Base-by-base conservation (phyloP, 2,888 invertebrate species). In the Ochlodes sylvanus region DNA sequence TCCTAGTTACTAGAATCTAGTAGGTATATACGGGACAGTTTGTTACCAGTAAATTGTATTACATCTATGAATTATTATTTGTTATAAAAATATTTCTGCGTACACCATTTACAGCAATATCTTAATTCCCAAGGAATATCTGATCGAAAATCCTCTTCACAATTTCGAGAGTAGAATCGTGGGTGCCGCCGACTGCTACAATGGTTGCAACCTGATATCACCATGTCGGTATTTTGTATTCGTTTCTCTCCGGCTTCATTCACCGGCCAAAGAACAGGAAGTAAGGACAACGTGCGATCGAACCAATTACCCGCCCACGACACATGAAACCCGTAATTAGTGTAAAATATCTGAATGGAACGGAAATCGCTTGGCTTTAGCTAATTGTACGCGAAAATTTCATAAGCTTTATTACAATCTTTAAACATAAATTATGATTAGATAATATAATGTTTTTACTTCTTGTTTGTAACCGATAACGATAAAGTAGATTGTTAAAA, bases 261-360 rank as follows among this genome's bases (percentile, higher is more conserved):
- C 80, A 85, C 72, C 74, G 74, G 79, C 84, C 87, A 89, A 92
- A 90, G 89, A 90, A 86, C 93, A 91, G 93, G 92, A 92, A 92
- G 91, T 88, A 82, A 86, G 87, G 87, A 90, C 88, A 88, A 82
- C 84, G 84, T 81, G 81, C 86, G 86, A 91, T 90, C 86, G 83
- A 86, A 84, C 90, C 89, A 92, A 92, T 91, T 89, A 88, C 87
- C 86, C 93, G 91, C 93, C 92, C 88, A 87, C 88, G 93, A 83
- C 78, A 93, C 85, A 77, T 79, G 91, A 92, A 91, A 90, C 92
- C 92, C 74, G 88, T 84, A 92, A 93, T 92, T 93, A 92, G 86
- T 86, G 92, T 88, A 88, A 89, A 86, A 84, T 87, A 92, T 87
- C 82, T 81, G 80, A 81, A 79, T 68, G 78, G 79, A 84, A 77